A percentile compares a stretch with the other conserved stretches of the same genome.
phyloP scores from a whole-genome alignment of 2,888 invertebrate species.

The Romanomermis culicivorax region DNA sequence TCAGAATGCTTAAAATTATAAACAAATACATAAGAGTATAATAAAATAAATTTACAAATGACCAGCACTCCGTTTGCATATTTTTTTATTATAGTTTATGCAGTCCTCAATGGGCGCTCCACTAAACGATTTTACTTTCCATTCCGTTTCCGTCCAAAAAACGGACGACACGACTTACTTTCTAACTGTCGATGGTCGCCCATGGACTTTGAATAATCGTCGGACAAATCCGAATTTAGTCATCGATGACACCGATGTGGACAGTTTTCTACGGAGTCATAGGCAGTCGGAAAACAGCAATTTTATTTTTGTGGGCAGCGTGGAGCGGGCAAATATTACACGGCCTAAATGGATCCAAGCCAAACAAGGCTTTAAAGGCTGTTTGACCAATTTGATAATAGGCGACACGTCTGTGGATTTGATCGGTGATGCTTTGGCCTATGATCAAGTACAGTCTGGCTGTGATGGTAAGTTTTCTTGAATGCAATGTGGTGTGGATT shows the following conservation, averaged over 20 bases:
- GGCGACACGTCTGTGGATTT: conserved; percentile 64
- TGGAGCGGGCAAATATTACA: conserved; percentile 14
- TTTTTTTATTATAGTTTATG: too few relatives aligned
- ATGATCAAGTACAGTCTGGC: conserved; percentile 57
- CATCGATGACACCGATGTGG: too few relatives aligned
- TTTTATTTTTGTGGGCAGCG: conserved; percentile 53
- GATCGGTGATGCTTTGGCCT: conserved; percentile 52
- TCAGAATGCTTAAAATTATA: too few relatives aligned
- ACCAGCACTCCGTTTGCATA: too few relatives aligned
- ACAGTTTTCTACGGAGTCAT: too few relatives aligned
- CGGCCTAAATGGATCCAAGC: not conserved
- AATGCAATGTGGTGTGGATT: too few relatives aligned
- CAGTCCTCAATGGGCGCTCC: conserved; percentile 54
- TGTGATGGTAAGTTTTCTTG: conserved; percentile 66
- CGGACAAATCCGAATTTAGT: too few relatives aligned
- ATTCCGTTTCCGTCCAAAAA: conserved; percentile 64
- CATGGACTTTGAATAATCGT: conserved; percentile 21
- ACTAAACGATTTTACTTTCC: conserved; percentile 84
- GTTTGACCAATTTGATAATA: conserved; percentile 69
- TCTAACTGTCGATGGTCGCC: conserved; percentile 57
- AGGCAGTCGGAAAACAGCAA: conserved; percentile 34
- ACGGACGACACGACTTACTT: conserved; percentile 68
- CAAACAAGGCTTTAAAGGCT: conserved; percentile 73
- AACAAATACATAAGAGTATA: too few relatives aligned
- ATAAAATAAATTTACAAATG: too few relatives aligned